Evolutionary conservation across 2,797 vertebrate species (phyloP).

Genomic region (Glyptemys insculpta): DNA sequence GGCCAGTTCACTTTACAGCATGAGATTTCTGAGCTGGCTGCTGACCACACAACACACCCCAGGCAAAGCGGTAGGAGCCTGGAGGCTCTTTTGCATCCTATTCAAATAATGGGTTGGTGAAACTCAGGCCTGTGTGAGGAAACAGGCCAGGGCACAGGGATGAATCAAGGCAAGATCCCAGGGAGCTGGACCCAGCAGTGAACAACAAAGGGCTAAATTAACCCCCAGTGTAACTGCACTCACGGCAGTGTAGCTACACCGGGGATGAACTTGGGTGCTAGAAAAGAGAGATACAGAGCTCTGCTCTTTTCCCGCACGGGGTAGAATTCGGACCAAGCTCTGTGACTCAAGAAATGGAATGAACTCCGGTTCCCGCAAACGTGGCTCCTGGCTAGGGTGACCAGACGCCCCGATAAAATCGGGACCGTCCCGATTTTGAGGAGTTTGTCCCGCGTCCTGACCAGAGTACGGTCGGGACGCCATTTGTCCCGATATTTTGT

Average conservation of each 20-base stretch:
- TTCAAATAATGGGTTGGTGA: background rate
- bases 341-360: background rate
- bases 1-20: no score
- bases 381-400: background rate
- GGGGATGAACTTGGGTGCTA: no score
- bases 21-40: no score
- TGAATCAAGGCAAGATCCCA: background rate
- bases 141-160: background rate
- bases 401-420: no score
- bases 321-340: background rate
- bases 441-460: no score
- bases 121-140: background rate
- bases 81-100: background rate
- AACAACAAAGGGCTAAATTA: background rate
- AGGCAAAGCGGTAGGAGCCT: no score
- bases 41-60: no score
- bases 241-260: no score
- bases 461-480: no score
- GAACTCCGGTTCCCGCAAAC: background rate
- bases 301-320: background rate
- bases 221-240: background rate
- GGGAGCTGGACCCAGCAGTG: background rate
- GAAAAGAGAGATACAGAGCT: background rate
- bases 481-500: no score
- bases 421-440: no score